A percentile compares a stretch with the other conserved stretches of the same genome.
These are phyloP conservation scores for Rhinolophus sinicus DNA, from an alignment of 2,113 vertebrate genomes.

Conservation along the genomic window DNA sequence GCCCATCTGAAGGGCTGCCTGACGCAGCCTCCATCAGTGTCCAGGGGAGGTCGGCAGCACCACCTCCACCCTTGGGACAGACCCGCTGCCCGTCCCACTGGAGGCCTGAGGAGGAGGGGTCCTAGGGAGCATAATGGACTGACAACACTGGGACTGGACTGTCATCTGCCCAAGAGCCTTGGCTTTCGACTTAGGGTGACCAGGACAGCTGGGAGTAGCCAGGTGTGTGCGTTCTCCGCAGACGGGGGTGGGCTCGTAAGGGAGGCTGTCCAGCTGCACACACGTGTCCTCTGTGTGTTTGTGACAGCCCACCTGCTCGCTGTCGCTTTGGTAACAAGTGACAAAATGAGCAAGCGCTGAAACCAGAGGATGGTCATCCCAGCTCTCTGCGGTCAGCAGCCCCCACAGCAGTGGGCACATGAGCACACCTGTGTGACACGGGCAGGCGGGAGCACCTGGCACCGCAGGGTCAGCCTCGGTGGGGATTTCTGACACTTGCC, in stretches of 20 bases:
- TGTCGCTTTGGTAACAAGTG: neutral
- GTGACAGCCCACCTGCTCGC: neutral
- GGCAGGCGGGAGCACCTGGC: rapidly evolving
- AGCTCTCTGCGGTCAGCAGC: neutral
- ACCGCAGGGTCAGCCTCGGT: rapidly evolving
- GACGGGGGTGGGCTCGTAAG: rapidly evolving
- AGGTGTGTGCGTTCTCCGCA: neutral
- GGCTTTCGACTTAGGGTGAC: neutral
- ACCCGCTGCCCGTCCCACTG: rapidly evolving
- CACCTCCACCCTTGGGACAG: neutral
- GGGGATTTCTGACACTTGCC: neutral
- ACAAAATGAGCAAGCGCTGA: rapidly evolving
- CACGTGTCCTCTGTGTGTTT: rapidly evolving
- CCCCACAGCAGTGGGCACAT: neutral
- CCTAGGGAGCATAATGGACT: rapidly evolving
- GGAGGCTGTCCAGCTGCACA: rapidly evolving
- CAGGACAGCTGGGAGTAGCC: neutral
- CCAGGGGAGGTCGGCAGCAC: neutral
- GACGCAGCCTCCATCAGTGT: rapidly evolving
- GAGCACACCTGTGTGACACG: neutral
- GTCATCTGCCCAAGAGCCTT: neutral
- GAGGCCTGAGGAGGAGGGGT: neutral
- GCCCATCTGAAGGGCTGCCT: rapidly evolving
- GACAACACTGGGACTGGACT: rapidly evolving
- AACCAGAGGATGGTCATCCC: no score